Base-by-base conservation (phyloP, 1,140 invertebrate genomes). In the Zeugodacus cucurbitae region DNA sequence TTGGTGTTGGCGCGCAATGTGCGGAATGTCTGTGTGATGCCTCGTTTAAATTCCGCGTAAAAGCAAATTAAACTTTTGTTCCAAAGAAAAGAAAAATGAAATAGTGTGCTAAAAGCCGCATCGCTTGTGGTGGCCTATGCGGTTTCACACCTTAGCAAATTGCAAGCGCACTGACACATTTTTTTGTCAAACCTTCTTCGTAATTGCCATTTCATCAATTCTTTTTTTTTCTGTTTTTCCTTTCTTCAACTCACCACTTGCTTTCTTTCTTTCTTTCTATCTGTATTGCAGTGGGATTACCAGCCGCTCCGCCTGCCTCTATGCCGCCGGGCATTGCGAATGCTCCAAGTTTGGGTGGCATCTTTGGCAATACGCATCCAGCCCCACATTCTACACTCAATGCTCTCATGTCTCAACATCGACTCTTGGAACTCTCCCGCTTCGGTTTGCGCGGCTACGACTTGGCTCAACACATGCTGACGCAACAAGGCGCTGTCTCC, bases 401-500 rank as follows among this genome's bases (percentile, higher is more conserved):
- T 5, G 95, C 95, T 0, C 92, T 96, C 87, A 95, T 96, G 85
- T 96, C 95, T 0, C 96, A 96, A 90, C 96, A 96, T 92, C 94
- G 97, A 86, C 95, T 98, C 10, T 94, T 98, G 87, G 97, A 98
- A 91, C 94, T 98, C 41, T 97, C 97, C 58, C 95, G 97, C 70
- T 96, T 97, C 89, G 97, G 97, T 4, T 94, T 97, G 32, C 93
- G 97, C 88, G 97, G 98, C 88, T 98, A 98, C 93, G 98, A 98
- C 93, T 95, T 98, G 90, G 97, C 97, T 5, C 96, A 98, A 87
- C 97, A 98, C 91, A 96, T 98, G 93, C 95, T 98, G 26, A 96
- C 97, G 10, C 97, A 98, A 91, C 97, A 98, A 94, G 97, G 97
- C 89, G 97, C 97, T 91, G 97, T 98, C 89, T 97, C 97, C 89